Percentiles rank a stretch among this genome's conserved stretches.
Conservation (phyloP, 2,113 vertebrate species). For the Heloderma charlesbogerti region DNA sequence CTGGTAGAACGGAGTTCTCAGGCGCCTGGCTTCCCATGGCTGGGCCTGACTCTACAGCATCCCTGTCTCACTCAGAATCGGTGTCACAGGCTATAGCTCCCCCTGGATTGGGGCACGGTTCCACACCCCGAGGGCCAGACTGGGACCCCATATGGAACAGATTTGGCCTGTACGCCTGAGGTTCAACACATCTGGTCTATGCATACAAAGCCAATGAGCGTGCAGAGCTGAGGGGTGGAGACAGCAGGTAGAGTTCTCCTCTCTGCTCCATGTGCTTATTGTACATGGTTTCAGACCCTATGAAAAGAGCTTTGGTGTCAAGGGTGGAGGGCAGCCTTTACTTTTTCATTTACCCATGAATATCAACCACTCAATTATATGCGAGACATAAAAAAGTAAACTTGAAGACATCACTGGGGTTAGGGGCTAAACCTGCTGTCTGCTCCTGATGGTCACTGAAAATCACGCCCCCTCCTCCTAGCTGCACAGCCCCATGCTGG, state of each 20-base stretch:
- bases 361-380: not conserved
- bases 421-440: not conserved
- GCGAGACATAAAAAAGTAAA: not conserved
- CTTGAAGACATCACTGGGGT: not conserved
- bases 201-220: not conserved
- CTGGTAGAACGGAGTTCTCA: too few species aligned
- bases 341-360: not conserved
- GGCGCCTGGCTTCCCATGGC: too few species aligned
- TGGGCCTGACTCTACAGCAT: too few species aligned
- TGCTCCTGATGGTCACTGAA: not conserved
- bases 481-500: not conserved
- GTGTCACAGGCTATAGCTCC: too few species aligned
- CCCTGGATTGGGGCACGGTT: too few species aligned
- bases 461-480: not conserved
- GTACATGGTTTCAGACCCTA: not conserved
- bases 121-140: too few species aligned
- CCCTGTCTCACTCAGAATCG: too few species aligned
- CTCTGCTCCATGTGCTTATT: not conserved
- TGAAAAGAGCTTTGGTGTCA: not conserved
- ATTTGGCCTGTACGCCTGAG: not conserved
- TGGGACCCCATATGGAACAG: too few species aligned
- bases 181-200: not conserved
- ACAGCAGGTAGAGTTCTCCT: not conserved
- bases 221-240: not conserved
- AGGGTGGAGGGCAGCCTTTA: not conserved